A percentile compares a stretch with the other conserved stretches of the same genome.
These are phyloP conservation scores for Notoglanidium macrostoma DNA, from an alignment of 2,797 vertebrate species.

Conservation along the genomic window DNA sequence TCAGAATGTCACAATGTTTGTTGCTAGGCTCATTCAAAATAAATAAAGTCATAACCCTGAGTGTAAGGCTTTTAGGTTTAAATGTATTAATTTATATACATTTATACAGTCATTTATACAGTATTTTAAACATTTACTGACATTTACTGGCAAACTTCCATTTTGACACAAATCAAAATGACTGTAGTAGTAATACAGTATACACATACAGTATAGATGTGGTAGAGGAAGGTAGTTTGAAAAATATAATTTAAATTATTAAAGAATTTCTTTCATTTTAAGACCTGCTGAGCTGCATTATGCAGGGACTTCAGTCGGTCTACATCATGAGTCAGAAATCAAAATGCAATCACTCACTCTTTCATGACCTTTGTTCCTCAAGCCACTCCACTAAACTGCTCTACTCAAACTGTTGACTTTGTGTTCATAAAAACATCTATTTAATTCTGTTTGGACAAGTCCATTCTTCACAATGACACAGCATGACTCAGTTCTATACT, in stretches of 20 bases:
- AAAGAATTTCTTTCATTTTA: neutral
- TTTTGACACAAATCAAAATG: neutral
- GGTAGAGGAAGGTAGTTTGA: neutral
- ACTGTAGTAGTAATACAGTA: neutral
- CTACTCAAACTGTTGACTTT: slow-evolving; percentile 21
- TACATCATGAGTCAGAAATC: slow-evolving; percentile 10
- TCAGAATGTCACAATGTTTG: neutral
- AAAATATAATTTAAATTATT: neutral
- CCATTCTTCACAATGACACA: neutral
- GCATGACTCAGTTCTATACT: neutral
- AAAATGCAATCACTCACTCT: neutral
- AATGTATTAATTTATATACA: neutral
- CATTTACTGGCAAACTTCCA: neutral
- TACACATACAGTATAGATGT: neutral
- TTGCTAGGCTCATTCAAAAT: neutral
- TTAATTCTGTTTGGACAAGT: slow-evolving; percentile 23
- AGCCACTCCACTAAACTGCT: neutral
- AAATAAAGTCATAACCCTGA: neutral
- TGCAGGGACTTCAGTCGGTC: neutral
- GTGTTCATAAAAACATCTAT: slow-evolving; percentile 36
- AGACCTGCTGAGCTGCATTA: neutral
- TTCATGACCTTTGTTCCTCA: slow-evolving; percentile 16
- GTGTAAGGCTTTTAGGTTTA: neutral
- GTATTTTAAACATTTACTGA: neutral
- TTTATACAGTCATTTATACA: neutral